phyloP scores from a whole-genome alignment of 2,113 vertebrate genomes.

The Verasper variegatus region DNA sequence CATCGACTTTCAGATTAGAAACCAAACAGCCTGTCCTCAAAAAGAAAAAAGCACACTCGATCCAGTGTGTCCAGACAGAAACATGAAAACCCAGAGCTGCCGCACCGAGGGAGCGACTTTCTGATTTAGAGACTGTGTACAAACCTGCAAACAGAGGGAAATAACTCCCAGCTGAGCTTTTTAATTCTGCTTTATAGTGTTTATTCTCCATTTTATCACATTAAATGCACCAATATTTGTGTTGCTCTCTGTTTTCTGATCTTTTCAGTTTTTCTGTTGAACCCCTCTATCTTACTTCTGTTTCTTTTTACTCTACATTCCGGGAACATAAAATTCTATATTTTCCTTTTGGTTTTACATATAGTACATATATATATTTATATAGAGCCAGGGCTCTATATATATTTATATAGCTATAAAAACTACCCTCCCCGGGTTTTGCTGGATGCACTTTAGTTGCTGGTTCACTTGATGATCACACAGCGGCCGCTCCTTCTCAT shows the following conservation, averaged over 20 bases:
- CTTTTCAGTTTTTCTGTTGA: neutral
- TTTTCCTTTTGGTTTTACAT: constrained; percentile 13
- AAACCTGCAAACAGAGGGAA: neutral
- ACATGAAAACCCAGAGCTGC: constrained; percentile 59
- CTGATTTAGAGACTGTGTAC: constrained; percentile 21
- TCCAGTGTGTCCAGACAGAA: constrained; percentile 53
- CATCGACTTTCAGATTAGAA: constrained; percentile 59
- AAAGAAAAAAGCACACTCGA: constrained; percentile 54
- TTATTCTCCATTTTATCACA: neutral
- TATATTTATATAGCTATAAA: neutral
- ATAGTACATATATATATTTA: neutral
- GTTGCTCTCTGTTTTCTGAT: too few relatives aligned
- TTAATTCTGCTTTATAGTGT: neutral
- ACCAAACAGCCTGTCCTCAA: constrained; percentile 52
- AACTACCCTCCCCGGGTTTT: constrained; percentile 13
- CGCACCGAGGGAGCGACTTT: constrained; percentile 49
- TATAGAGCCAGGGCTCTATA: too few relatives aligned
- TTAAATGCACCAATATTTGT: neutral
- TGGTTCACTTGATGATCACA: constrained; percentile 46
- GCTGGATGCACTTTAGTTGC: constrained; percentile 39
- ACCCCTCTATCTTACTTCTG: neutral
- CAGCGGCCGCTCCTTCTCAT: constrained; percentile 46
- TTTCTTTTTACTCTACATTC: neutral
- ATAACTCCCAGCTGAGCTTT: too few relatives aligned
- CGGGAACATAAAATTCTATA: constrained; percentile 5